Percentiles rank a stretch among this genome's conserved stretches.
phyloP scores from a whole-genome alignment of 2,888 invertebrate genomes.

The Ophion ellenae region DNA sequence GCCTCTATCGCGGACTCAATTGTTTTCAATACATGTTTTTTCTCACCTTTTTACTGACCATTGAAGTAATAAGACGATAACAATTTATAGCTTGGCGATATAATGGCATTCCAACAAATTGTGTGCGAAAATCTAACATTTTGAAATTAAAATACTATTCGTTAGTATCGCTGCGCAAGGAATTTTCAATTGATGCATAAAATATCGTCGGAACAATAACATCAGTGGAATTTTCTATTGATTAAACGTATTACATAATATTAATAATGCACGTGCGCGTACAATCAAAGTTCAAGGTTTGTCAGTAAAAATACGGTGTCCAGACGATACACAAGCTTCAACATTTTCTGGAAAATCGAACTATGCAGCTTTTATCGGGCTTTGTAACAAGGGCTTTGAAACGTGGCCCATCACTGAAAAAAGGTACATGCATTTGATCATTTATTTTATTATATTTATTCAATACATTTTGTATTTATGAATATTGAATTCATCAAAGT shows the following conservation, averaged over 20 bases:
- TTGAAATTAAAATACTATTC: not conserved
- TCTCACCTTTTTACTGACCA: constrained; percentile 11
- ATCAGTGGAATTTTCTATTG: not conserved
- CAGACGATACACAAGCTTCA: constrained; percentile 7
- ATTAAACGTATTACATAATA: not conserved
- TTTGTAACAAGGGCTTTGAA: constrained; percentile 79
- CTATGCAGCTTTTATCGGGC: constrained; percentile 79
- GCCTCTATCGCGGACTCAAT: constrained; percentile 7
- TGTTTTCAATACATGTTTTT: constrained; percentile 51
- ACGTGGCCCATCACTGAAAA: constrained; percentile 78
- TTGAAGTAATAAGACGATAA: not conserved
- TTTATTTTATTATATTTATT: not conserved
- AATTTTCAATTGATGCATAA: not conserved
- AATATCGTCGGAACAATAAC: not conserved
- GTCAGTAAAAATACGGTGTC: not conserved
- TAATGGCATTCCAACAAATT: not conserved
- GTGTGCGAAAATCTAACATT: not conserved
- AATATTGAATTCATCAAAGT: not conserved
- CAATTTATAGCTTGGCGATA: not conserved
- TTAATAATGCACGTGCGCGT: not conserved
- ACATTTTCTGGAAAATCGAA: constrained; percentile 58
- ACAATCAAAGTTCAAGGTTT: not conserved
- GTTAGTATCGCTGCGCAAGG: not conserved
- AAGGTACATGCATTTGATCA: constrained; percentile 72
- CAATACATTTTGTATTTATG: not conserved